phyloP scores from a whole-genome alignment of 2,797 vertebrate species.

The Notamacropus eugenii region DNA sequence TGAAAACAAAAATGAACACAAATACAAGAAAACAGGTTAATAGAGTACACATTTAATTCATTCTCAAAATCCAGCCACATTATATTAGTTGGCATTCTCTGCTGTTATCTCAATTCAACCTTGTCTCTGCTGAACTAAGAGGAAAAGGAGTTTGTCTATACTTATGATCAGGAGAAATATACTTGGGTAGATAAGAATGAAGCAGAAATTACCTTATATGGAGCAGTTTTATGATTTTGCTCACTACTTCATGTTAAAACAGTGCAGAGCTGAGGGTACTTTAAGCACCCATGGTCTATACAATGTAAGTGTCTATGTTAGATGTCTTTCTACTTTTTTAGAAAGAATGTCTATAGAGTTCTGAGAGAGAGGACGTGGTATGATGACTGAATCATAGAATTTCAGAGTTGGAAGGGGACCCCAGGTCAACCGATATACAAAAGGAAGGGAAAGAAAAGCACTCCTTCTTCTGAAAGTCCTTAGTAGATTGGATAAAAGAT shows the following conservation, averaged over 20 bases:
- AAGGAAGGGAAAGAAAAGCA: neutral
- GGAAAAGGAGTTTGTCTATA: neutral
- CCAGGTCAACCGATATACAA: neutral
- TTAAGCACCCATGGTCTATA: neutral
- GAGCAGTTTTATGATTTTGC: neutral
- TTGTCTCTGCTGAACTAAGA: neutral
- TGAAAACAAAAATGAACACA: conserved; percentile 31
- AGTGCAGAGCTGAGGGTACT: neutral
- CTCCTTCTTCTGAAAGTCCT: neutral
- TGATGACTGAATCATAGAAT: neutral
- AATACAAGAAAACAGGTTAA: conserved; percentile 31
- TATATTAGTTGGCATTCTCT: neutral
- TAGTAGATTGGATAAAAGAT: neutral
- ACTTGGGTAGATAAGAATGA: neutral
- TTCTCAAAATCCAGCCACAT: neutral
- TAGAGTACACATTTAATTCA: conserved; percentile 26
- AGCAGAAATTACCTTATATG: neutral
- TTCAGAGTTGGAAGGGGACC: neutral
- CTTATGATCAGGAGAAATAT: neutral
- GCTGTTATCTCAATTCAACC: neutral
- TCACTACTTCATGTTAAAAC: neutral
- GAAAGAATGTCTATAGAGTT: neutral
- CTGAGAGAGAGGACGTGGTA: neutral
- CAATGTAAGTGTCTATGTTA: neutral
- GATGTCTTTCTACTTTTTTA: neutral